Conservation (phyloP, 2,888 invertebrate genomes). For the Ormyrus thymus region DNA sequence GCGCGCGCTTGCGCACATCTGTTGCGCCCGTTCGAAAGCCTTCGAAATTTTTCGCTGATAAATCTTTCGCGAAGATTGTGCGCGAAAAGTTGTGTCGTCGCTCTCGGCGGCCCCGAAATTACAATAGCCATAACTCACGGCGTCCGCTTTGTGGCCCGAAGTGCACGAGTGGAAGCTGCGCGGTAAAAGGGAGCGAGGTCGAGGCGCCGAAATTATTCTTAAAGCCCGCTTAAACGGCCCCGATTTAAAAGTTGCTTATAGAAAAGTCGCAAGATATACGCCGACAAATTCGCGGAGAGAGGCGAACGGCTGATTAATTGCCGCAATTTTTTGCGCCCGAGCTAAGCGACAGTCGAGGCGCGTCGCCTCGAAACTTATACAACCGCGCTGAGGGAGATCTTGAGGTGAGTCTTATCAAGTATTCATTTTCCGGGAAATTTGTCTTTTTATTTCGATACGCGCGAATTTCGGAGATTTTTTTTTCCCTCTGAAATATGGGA, state of each 20-base stretch:
- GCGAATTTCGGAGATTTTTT: neutral
- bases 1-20: neutral
- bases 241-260: conserved; percentile 47
- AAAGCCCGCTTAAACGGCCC: conserved; percentile 14
- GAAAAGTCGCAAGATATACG: conserved; percentile 32
- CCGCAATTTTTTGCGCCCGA: conserved; percentile 20
- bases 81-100: conserved; percentile 40
- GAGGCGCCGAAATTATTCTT: conserved; percentile 14
- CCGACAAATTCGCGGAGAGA: conserved; percentile 5
- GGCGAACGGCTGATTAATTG: conserved; percentile 33
- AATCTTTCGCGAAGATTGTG: conserved; percentile 34
- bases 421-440: conserved; percentile 15
- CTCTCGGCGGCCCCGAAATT: conserved; percentile 5
- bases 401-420: conserved; percentile 17
- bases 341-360: too few species aligned
- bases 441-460: neutral
- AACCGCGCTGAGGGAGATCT: neutral
- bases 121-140: conserved; percentile 46
- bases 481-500: too few species aligned
- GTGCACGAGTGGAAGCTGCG: neutral
- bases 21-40: neutral
- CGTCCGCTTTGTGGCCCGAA: neutral
- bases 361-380: conserved; percentile 23
- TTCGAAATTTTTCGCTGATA: conserved; percentile 5
- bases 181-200: neutral